Evolutionary conservation across 2,113 vertebrate genomes (phyloP), one percentile per base, ranked within the genome.

Genomic region (Daboia siamensis): DNA sequence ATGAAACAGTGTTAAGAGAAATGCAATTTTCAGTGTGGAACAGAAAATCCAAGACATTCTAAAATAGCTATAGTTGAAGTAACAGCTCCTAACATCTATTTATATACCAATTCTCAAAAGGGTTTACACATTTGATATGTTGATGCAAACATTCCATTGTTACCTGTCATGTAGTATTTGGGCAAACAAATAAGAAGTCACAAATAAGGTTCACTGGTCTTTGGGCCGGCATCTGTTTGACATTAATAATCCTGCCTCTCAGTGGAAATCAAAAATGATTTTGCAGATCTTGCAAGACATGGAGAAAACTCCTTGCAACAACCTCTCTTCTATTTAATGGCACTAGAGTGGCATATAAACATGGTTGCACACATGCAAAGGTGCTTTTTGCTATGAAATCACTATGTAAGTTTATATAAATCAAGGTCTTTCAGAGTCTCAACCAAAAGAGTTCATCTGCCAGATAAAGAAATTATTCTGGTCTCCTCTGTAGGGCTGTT

Each of bases 221-320:
- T 93, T 74, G 1, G 74, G 95, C 74, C 1, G 88, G 95, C 93
- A 94, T 94, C 93, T 94, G 88, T 97, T 96, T 96, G 90, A 96
- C 93, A 96, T 97, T 90, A 91, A 96, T 97, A 97, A 97, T 97
- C 20, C 90, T 90, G 93, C 29, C 93, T 95, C 93, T 97, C 94
- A 96, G 93, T 96, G 59, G 51, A 92, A 87, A 96, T 86, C 86
- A 94, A 88, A 95, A 51, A 96, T 97, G 46, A 94, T 93, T 97
- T 97, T 97, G 93, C 95, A 96, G 39, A 29, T 97, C 95, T 92
- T 97, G 59, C 6, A 93, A 98, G 94, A 94, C 74, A 87, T 92
- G 59, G 91, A 95, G 96, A 94, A 95, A 94, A 94, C 5, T 90
- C n/a, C 33, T 3, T 44, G 7, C 17, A 44, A 80, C 33, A 13